Base-by-base conservation (phyloP, 2,113 vertebrate species). In the Malurus cyaneus region DNA sequence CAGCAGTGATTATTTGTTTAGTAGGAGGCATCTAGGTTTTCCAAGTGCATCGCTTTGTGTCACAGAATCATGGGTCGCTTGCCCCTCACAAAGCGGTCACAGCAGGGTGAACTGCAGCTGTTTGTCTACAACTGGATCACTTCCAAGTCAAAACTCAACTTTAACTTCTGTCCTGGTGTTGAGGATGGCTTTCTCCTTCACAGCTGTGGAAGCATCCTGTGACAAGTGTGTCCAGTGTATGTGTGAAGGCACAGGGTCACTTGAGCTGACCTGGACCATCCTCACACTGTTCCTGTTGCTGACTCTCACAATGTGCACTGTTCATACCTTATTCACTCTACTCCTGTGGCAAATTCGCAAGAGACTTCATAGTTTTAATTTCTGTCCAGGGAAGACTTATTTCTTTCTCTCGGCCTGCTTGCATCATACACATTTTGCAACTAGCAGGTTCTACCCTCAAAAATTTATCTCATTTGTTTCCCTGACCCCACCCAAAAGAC, bases 251-350 rank as follows among this genome's bases (percentile, higher is more conserved):
- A 32, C n/a, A 67, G 62, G 23, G 73, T 5, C 19, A 18, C 14
- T 62, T 64, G 20, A 41, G 11, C 9, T 42, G 36, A 26, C 41
- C 12, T 67, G 71, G 49, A 34, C 16, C 11, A 47, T 72, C 12
- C 26, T 4, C 12, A 6, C 2, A 2, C 3, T n/a, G 4, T 9
- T 70, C 10, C 28, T 62, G 28, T 25, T 2, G 2, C 50, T 78
- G 19, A 18, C 31, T 57, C 2, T 3, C 25, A 4, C 6, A 8
- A 18, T 0, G 2, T 8, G 15, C 19, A 5, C 8, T 42, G 14
- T 18, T 65, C 18, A 34, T 16, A 11, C 42, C 61, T 81, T 53
- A 62, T 66, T 66, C 3, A 34, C 71, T 59, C 74, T 34, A 4
- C n/a, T 86, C 9, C 21, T 66, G 11, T 14, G 21, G 39, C 2